These are phyloP conservation scores for Columba guinea DNA, from an alignment of 2,797 vertebrate genomes.

Conservation along the genomic window DNA sequence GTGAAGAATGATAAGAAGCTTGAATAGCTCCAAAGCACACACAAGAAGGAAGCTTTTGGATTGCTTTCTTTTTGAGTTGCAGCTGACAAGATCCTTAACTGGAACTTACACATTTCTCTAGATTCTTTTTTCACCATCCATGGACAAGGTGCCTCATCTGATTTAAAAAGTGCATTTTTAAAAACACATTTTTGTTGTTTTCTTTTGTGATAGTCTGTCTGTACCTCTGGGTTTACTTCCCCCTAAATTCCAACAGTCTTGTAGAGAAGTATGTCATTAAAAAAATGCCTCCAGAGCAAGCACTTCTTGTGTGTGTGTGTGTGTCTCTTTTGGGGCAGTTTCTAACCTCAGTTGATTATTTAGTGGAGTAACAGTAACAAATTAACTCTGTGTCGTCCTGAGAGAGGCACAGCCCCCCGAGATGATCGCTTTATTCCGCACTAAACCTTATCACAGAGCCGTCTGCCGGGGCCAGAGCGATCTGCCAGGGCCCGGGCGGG, in stretches of 20 bases:
- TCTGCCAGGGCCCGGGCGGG: not conserved
- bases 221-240: not conserved
- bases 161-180: fast-evolving
- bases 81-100: not conserved
- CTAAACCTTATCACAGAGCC: fast-evolving
- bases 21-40: not conserved
- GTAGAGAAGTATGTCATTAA: no score
- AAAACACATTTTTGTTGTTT: not conserved
- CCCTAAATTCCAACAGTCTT: not conserved
- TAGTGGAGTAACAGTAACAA: not conserved
- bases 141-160: not conserved
- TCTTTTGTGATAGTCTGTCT: not conserved
- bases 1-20: not conserved
- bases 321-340: not conserved
- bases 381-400: not conserved
- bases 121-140: not conserved
- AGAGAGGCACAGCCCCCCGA: no score
- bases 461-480: fast-evolving
- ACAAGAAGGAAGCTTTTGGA: not conserved
- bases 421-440: fast-evolving
- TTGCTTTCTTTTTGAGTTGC: not conserved
- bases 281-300: no score
- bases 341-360: not conserved
- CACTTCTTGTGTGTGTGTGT: no score
- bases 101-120: not conserved